Evolutionary conservation across 2,113 vertebrate species (phyloP), one percentile per base, ranked within the genome.

Genomic region (Mus pahari): DNA sequence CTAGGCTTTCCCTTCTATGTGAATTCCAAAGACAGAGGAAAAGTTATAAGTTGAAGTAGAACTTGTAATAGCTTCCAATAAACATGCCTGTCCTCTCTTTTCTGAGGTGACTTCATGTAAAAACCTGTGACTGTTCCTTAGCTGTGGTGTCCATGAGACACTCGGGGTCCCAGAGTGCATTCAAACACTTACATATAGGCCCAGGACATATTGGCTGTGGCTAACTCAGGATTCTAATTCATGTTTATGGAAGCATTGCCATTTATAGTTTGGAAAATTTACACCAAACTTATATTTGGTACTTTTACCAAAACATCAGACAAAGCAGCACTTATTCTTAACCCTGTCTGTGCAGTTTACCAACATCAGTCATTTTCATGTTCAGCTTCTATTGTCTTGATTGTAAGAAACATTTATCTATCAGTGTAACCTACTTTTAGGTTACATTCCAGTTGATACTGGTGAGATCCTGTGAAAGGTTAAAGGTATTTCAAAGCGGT

Each of bases 141-240:
- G 48, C 48, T 14, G 1, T 8, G 14, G 24, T 42, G 19, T 13
- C 5, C 64, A 8, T 2, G 20, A 62, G 12, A 28, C 2, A 2
- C 33, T 12, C 12, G 0, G 9, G 19, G 7, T 39, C 42, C 42
- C 53, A n/a, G 70, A n/a, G 13, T 20, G 20, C 28, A 22, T 60
- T 17, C 5, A 22, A 64, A 48, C 53, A 17, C 48, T 19, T 22
- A 14, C 17, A 7, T 14, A 33, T 12, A 33, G 28, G 66, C 5
- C 66, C 28, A 68, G 31, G 13, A 68, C 66, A 68, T 68, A 33
- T 13, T 14, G 10, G n/a, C 33, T 68, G 28, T 31, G 39, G 5
- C 58, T 5, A 20, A 20, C 48, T 17, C 5, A 22, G 12, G 55
- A 77, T 55, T n/a, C 84, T 39, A 92, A 60, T 33, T 16, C 13